phyloP scores from a whole-genome alignment of 2,113 vertebrate genomes.

The Pomatorhinus ruficollis region DNA sequence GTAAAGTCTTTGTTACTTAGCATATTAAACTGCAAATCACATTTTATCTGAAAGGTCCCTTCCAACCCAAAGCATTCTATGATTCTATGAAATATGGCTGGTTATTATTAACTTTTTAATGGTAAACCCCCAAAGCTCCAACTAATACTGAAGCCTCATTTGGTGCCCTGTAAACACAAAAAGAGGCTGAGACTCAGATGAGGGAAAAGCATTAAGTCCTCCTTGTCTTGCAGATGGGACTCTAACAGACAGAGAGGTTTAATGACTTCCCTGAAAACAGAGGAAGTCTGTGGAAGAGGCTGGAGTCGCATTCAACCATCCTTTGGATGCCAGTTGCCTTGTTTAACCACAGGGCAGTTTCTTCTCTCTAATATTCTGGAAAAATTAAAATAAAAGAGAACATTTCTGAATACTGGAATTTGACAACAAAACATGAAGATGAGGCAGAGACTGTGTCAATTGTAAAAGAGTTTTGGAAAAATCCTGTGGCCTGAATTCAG shows the following conservation, averaged over 20 bases:
- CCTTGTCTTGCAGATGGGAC: not conserved
- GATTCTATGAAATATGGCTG: not conserved
- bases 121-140: not conserved
- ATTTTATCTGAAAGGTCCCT: conserved; percentile 13
- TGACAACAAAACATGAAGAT: not conserved
- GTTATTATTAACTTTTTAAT: conserved; percentile 44
- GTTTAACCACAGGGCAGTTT: conserved; percentile 33
- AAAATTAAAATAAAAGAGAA: conserved; percentile 41
- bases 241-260: not conserved
- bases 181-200: not conserved
- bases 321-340: not conserved
- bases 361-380: conserved; percentile 21
- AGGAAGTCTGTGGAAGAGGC: conserved; percentile 6
- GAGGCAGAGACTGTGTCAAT: conserved; percentile 14
- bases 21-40: conserved; percentile 49
- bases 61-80: not conserved
- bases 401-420: conserved; percentile 25
- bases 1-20: conserved; percentile 49
- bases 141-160: not conserved
- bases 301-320: conserved; percentile 5
- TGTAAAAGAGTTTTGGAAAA: conserved; percentile 49
- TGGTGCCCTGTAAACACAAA: not conserved
- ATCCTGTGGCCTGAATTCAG: not conserved
- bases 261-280: not conserved
- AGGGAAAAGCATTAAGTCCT: not conserved